Evolutionary conservation across 2,888 invertebrate species (phyloP).

Genomic region (Amblyjoppa proteus): DNA sequence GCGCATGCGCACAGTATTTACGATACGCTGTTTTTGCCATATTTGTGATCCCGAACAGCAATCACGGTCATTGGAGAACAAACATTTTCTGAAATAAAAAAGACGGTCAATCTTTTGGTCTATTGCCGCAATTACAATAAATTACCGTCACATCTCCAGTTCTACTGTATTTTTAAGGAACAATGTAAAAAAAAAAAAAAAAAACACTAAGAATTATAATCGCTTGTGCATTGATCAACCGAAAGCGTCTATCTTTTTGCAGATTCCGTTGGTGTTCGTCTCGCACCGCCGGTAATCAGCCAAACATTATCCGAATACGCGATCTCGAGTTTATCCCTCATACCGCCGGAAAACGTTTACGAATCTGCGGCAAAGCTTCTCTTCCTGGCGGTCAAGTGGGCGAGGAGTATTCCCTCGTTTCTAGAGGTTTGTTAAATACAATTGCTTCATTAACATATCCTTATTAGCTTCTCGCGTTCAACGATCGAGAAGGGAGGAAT

Average conservation of each 20-base stretch:
- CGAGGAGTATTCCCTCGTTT: constrained; percentile 91
- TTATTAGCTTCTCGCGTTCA: not conserved
- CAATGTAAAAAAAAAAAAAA: not conserved
- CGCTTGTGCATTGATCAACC: not conserved
- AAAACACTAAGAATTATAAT: not conserved
- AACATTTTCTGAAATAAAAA: too few relatives aligned
- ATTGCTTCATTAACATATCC: constrained; percentile 24
- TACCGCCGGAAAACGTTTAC: constrained; percentile 88
- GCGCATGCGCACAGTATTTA: too few relatives aligned
- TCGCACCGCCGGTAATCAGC: constrained; percentile 79
- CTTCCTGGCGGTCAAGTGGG: constrained; percentile 93
- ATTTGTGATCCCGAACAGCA: too few relatives aligned
- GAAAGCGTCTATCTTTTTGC: not conserved
- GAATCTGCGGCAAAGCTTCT: constrained; percentile 92
- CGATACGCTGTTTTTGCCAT: too few relatives aligned
- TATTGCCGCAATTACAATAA: too few relatives aligned
- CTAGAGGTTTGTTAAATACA: constrained; percentile 86
- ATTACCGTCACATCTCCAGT: too few relatives aligned
- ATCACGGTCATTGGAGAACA: too few relatives aligned
- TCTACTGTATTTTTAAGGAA: too few relatives aligned
- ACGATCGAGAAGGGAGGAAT: not conserved
- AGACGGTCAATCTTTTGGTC: too few relatives aligned
- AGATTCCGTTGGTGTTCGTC: constrained; percentile 59
- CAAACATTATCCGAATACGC: constrained; percentile 83
- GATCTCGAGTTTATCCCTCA: constrained; percentile 85